Evolutionary conservation across 2,113 vertebrate species (phyloP).

Genomic region (Gorsachius goisagi): DNA sequence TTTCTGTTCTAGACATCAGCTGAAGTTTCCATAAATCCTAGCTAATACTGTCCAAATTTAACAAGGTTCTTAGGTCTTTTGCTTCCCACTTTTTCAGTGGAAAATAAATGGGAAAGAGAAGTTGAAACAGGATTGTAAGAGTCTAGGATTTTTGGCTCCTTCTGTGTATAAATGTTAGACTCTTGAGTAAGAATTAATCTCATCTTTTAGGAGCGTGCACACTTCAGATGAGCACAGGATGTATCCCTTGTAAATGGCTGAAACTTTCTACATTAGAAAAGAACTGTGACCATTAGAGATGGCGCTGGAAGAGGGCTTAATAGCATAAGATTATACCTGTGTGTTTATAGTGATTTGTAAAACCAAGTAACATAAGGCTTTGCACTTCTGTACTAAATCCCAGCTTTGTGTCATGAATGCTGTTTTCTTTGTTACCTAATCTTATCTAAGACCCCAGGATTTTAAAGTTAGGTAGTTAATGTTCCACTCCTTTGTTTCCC

Average conservation of each 20-base stretch:
- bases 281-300: background rate
- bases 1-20: background rate
- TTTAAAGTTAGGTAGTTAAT: slow-evolving; percentile 55
- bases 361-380: slow-evolving; percentile 30
- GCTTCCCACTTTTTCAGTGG: background rate
- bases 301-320: background rate
- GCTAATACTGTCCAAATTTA: background rate
- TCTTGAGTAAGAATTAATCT: background rate
- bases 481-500: background rate
- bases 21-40: background rate
- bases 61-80: background rate
- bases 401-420: slow-evolving; percentile 34
- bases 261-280: background rate
- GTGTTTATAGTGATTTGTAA: slow-evolving; percentile 47
- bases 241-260: background rate
- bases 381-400: slow-evolving; percentile 22
- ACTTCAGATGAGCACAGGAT: background rate
- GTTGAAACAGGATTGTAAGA: background rate
- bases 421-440: slow-evolving; percentile 62
- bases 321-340: background rate
- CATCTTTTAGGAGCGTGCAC: background rate
- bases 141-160: background rate
- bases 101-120: background rate
- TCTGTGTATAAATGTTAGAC: background rate
- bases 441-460: slow-evolving; percentile 50